phyloP scores from a whole-genome alignment of 2,888 invertebrate genomes.

The Limenitis camilla region DNA sequence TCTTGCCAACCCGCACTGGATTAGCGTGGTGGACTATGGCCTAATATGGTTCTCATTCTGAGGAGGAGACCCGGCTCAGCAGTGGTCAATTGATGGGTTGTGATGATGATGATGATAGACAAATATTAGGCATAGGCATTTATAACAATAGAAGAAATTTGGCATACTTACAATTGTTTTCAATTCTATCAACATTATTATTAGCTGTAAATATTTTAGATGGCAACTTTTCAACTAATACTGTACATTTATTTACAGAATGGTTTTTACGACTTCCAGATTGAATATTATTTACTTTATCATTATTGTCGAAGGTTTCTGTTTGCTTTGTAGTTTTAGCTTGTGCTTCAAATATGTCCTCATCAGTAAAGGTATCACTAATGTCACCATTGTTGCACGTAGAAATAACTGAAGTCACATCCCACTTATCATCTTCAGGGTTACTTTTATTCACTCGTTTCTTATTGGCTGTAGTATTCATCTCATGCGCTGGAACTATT shows the following conservation, averaged over 20 bases:
- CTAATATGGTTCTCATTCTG: no score
- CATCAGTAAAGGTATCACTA: constrained; percentile 63
- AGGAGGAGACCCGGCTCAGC: no score
- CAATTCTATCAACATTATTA: background rate
- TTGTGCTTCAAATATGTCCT: constrained; percentile 45
- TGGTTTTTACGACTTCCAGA: constrained; percentile 5
- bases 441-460: constrained; percentile 31
- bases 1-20: no score
- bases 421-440: constrained; percentile 44
- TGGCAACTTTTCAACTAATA: constrained; percentile 24
- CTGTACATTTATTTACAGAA: constrained; percentile 15
- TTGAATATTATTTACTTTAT: background rate
- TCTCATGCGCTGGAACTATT: constrained; percentile 53
- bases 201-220: background rate
- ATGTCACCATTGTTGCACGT: constrained; percentile 40
- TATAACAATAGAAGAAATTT: background rate
- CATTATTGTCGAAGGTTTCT: background rate
- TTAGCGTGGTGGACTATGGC: no score
- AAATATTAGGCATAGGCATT: no score
- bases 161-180: background rate
- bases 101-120: no score
- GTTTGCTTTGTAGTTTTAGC: background rate
- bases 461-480: constrained; percentile 43
- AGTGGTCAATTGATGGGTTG: no score
- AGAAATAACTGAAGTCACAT: constrained; percentile 47